A percentile compares a stretch with the other conserved stretches of the same genome.
These are phyloP conservation scores for Tetheella fluctuosa DNA, from an alignment of 2,888 invertebrate genomes.

Conservation along the genomic window DNA sequence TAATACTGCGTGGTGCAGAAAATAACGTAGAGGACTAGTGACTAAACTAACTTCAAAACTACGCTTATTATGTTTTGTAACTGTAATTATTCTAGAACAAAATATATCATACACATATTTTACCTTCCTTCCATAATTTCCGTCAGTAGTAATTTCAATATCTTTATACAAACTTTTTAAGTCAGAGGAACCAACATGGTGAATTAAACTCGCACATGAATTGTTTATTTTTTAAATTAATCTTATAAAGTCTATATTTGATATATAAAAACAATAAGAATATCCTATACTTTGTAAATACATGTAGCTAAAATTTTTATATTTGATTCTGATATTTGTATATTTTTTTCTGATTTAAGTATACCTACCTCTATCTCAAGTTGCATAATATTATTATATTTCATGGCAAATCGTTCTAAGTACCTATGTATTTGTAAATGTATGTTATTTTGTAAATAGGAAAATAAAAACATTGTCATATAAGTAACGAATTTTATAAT, in stretches of 20 bases:
- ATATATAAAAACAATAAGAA: background rate
- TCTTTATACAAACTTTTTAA: too few relatives aligned
- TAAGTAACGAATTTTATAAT: background rate
- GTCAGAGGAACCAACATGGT: too few relatives aligned
- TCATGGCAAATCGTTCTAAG: conserved; percentile 32
- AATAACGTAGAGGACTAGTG: background rate
- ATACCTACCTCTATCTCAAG: too few relatives aligned
- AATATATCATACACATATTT: background rate
- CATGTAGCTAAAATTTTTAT: background rate
- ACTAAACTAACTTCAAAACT: background rate
- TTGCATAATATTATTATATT: conserved; percentile 24
- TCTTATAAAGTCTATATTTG: background rate
- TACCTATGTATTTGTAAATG: conserved; percentile 23
- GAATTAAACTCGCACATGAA: background rate
- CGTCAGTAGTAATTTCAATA: too few relatives aligned
- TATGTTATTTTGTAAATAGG: conserved; percentile 22
- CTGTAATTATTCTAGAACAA: background rate
- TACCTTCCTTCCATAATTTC: too few relatives aligned
- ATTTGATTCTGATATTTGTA: background rate
- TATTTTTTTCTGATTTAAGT: background rate
- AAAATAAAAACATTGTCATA: conserved; percentile 6
- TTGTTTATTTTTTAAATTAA: background rate
- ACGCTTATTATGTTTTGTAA: conserved; percentile 2
- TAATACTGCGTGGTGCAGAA: background rate
- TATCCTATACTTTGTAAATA: background rate